Evolutionary conservation across 2,888 invertebrate genomes (phyloP), one percentile per base, ranked within the genome.

Genomic region (Ashinkailepas kermadecensis): DNA sequence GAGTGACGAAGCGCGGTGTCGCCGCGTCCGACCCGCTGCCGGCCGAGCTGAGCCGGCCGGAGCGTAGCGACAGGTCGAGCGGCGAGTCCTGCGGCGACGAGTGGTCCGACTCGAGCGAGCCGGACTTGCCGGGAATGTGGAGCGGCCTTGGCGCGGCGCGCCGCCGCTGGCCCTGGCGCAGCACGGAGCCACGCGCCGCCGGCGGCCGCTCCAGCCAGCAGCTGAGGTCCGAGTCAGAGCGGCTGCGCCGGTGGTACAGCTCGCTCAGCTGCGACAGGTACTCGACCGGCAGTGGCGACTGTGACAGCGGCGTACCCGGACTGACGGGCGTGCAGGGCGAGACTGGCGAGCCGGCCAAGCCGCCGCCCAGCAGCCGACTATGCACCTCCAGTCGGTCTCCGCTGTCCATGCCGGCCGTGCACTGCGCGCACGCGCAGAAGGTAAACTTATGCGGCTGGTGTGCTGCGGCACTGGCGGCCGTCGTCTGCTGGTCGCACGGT

Each of bases 71-170:
- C 65, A 96, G 89, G 87, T 96, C 96, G 82, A 96, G 88, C 0
- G 96, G 96, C 8, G 91, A 93, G 84, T 95, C 95, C 86, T 95
- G 95, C 23, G 92, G 92, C 80, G 92, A 87, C 70, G 88, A 87
- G 58, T 87, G 86, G 81, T 89, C 89, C 57, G 90, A 89, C 84
- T 91, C 91, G 57, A 90, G 85, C 15, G 90, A 90, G 11, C 89
- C 89, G 67, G 83, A 83, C 81, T 88, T 85, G 88, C 88, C 85
- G 85, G 86, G 83, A 18, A 74, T 74, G 74, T 39, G 25, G 15
- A 74, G 74, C 54, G 74, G 74, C 54, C 54, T 54, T 4, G 67
- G 74, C 54, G 74, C 74, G 74, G 13, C 39, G 70, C 39, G 39
- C 0, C 74, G 74, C 23, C 54, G 21, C 85, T 88, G 82, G 21